Evolutionary conservation across 2,797 vertebrate species (phyloP).

Genomic region (Pempheris klunzingeri): DNA sequence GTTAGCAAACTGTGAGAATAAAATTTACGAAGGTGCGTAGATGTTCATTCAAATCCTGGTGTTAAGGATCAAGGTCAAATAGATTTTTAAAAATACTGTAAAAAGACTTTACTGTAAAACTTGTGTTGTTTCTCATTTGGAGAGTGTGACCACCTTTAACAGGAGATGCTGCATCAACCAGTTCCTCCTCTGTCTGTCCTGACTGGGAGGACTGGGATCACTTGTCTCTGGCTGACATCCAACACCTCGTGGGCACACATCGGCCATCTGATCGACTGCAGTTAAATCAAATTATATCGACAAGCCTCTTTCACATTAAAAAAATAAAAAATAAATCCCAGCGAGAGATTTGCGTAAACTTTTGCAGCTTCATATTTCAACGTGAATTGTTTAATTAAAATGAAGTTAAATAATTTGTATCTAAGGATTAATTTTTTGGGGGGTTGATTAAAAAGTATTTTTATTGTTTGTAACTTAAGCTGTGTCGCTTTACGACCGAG

Average conservation of each 20-base stretch:
- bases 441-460: not conserved
- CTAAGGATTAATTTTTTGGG: too few species aligned
- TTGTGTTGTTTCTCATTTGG: not conserved
- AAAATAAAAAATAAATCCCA: not conserved
- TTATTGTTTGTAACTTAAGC: not conserved
- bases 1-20: not conserved
- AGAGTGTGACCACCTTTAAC: not conserved
- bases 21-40: rapidly evolving
- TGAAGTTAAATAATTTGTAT: not conserved
- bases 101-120: not conserved
- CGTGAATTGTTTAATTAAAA: too few species aligned
- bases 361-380: not conserved
- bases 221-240: slow-evolving; percentile 73
- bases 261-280: slow-evolving; percentile 67
- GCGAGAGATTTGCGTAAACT: not conserved
- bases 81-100: not conserved
- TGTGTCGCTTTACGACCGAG: not conserved
- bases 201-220: slow-evolving; percentile 64
- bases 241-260: slow-evolving; percentile 68
- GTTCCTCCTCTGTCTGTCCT: not conserved
- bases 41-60: not conserved
- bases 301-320: not conserved
- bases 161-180: slow-evolving; percentile 7
- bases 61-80: not conserved
- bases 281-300: slow-evolving; percentile 42